Base-by-base conservation (phyloP, 2,888 invertebrate species). In the Hybos culiciformis region DNA sequence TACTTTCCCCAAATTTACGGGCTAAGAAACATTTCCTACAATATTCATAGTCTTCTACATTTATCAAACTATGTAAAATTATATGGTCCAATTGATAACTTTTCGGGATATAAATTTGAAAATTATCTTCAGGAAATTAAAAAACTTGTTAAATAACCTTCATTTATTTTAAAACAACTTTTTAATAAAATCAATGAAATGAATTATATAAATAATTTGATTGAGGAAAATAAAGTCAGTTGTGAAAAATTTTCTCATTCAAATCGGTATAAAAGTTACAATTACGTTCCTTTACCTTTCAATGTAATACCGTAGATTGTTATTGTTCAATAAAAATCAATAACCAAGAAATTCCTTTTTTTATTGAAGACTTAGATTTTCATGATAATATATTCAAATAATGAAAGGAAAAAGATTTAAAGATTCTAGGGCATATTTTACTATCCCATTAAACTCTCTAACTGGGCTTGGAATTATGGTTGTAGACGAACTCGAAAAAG, bases 21-120 rank as follows among this genome's bases (percentile, higher is more conserved):
- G 5, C 9, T 23, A 21, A 37, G 23, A 21, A 12, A 21, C 15
- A 15, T 21, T n/a, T 21, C n/a, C 20, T 37, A 23, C 11, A 21
- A 37, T 37, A 23, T 37, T 7, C 37, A 37, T 12, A 37, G 37
- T 20, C 5, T 37, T 4, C 20, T 37, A 5, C 37, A 37, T 12
- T 37, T 37, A 20, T 23, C 23, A 23, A 5, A 23, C 5, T 23
- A 23, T 17, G 23, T 37, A 19, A 37, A 37, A 2, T 20, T 37
- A 12, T 37, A 37, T 14, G 37, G 37, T 37, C 37, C 37, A 12
- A 21, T 37, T n/a, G 19, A 21, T 37, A 21, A n/a, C 5, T 37
- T 37, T 6, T 37, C 37, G n/a, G 21, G 37, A 14, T 37, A 37
- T 20, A 21, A 18, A 11, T 36, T 18, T 36, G 19, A 36, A 36